These are phyloP conservation scores for Climacteris rufus DNA, from an alignment of 2,113 vertebrate species.

Conservation along the genomic window DNA sequence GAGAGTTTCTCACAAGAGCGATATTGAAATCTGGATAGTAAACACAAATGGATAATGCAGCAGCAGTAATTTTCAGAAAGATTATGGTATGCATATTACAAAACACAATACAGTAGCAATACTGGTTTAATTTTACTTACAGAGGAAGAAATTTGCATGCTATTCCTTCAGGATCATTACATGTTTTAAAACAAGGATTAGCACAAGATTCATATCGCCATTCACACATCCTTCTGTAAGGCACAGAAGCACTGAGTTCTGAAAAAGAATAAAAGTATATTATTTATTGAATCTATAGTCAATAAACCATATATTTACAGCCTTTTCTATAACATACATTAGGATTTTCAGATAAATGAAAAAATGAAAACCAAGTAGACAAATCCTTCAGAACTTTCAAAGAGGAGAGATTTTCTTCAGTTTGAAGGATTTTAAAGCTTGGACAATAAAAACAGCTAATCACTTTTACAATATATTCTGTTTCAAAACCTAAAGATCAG, in stretches of 20 bases:
- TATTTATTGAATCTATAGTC: neutral
- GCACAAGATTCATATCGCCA: constrained; percentile 92
- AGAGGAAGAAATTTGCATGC: constrained; percentile 90
- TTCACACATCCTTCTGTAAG: constrained; percentile 94
- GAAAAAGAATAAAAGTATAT: neutral
- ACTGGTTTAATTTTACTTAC: constrained; percentile 75
- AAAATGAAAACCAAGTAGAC: neutral
- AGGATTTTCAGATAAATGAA: neutral
- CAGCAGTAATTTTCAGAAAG: neutral
- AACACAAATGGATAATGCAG: neutral
- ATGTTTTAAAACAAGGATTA: constrained; percentile 90
- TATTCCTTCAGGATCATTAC: constrained; percentile 85
- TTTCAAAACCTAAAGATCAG: neutral
- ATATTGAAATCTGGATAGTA: neutral
- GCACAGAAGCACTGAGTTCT: constrained; percentile 89
- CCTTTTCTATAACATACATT: neutral
- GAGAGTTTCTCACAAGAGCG: neutral
- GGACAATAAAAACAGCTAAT: neutral
- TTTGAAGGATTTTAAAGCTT: neutral
- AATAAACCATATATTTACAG: neutral
- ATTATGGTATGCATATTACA: neutral
- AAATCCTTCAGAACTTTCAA: neutral
- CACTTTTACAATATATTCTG: neutral
- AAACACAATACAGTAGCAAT: neutral
- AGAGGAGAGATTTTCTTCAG: neutral